Evolutionary conservation across 2,113 vertebrate species (phyloP).

Genomic region (Tympanuchus pallidicinctus): DNA sequence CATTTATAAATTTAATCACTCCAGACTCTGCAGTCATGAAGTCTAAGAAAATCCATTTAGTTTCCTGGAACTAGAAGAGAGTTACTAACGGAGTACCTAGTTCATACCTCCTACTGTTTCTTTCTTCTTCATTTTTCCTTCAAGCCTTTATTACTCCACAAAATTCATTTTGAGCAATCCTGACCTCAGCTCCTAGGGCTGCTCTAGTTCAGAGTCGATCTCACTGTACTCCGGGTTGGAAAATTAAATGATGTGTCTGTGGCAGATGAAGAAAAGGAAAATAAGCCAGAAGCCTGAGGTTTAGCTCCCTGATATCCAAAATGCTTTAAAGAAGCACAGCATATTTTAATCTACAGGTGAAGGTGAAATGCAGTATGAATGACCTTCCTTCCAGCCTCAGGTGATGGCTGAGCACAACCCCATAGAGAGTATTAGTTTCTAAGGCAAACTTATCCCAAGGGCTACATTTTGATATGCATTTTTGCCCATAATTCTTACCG

Average conservation of each 20-base stretch:
- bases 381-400: neutral
- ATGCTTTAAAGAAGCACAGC: constrained; percentile 5
- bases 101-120: constrained; percentile 46
- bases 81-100: neutral
- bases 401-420: neutral
- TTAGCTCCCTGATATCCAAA: constrained; percentile 13
- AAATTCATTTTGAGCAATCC: constrained; percentile 53
- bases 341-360: constrained; percentile 12
- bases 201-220: constrained; percentile 20
- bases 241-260: constrained; percentile 51
- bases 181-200: constrained; percentile 62
- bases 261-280: constrained; percentile 37
- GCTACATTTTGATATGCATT: neutral
- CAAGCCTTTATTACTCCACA: constrained; percentile 56
- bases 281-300: neutral
- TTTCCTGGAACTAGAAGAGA: constrained; percentile 9
- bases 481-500: neutral
- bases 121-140: constrained; percentile 42
- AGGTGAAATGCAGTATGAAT: constrained; percentile 27
- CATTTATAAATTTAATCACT: neutral
- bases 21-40: neutral
- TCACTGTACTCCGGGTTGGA: constrained; percentile 32
- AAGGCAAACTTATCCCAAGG: neutral
- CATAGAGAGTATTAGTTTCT: neutral
- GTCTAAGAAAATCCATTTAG: constrained; percentile 14